A percentile compares a stretch with the other conserved stretches of the same genome.
Evolutionary conservation across 2,797 vertebrate species (phyloP).

Genomic region (Ptychobarbus kaznakovi): DNA sequence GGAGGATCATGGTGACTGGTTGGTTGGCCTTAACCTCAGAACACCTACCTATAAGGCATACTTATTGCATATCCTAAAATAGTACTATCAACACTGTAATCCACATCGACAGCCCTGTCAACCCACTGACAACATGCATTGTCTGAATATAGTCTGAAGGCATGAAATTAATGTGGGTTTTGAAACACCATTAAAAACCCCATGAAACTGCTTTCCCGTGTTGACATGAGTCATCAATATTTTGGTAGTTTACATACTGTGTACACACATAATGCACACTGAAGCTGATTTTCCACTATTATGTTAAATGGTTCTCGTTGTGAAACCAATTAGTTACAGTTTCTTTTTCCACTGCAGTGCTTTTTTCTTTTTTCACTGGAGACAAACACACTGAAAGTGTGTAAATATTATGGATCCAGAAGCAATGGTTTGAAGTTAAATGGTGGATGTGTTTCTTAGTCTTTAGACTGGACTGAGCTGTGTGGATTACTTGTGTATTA

Average conservation of each 20-base stretch:
- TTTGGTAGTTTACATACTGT: background rate
- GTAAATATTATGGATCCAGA: background rate
- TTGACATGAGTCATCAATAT: background rate
- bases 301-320: background rate
- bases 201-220: background rate
- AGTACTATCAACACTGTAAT: conserved; percentile 22
- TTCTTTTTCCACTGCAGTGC: background rate
- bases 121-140: conserved; percentile 8
- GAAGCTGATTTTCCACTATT: background rate
- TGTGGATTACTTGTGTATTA: background rate
- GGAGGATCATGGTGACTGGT: background rate
- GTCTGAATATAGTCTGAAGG: conserved; percentile 3
- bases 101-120: conserved; percentile 15
- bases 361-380: no score
- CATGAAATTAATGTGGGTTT: background rate
- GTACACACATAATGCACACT: background rate
- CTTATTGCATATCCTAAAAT: conserved; percentile 2
- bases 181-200: conserved; percentile 12
- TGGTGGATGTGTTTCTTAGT: background rate
- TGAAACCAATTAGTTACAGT: background rate
- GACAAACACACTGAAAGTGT: background rate
- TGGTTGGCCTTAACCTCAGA: conserved; percentile 5
- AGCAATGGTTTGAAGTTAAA: background rate
- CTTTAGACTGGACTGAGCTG: background rate
- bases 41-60: conserved; percentile 16